These are phyloP conservation scores for Phenacoccus solenopsis DNA, from an alignment of 1,140 invertebrate species.

Conservation along the genomic window DNA sequence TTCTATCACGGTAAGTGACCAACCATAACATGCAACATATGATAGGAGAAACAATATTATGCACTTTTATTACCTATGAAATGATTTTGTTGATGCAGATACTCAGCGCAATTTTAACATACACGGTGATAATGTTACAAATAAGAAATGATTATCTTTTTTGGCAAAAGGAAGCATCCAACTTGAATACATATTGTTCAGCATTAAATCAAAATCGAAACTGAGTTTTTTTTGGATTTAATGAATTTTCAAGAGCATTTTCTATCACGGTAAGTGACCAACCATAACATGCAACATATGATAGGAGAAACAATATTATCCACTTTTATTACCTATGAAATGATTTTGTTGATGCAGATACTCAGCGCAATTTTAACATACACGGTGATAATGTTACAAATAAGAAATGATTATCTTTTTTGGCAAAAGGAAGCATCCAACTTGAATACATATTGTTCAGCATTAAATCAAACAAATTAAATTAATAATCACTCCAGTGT, in stretches of 20 bases:
- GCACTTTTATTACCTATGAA: too few species aligned
- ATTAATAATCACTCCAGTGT: too few species aligned
- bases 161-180: background rate
- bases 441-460: background rate
- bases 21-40: too few species aligned
- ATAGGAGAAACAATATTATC: too few species aligned
- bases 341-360: background rate
- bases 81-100: background rate
- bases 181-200: background rate
- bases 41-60: too few species aligned
- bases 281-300: too few species aligned
- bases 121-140: background rate
- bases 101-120: background rate
- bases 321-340: too few species aligned
- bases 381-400: background rate
- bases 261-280: background rate
- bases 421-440: background rate
- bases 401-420: background rate
- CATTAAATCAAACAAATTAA: too few species aligned
- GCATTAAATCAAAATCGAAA: background rate
- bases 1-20: background rate
- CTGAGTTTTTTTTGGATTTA: background rate
- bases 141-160: background rate
- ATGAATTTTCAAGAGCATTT: background rate
- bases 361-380: background rate